Evolutionary conservation across 1,140 invertebrate genomes (phyloP).

Genomic region (Drosophila mayri): DNA sequence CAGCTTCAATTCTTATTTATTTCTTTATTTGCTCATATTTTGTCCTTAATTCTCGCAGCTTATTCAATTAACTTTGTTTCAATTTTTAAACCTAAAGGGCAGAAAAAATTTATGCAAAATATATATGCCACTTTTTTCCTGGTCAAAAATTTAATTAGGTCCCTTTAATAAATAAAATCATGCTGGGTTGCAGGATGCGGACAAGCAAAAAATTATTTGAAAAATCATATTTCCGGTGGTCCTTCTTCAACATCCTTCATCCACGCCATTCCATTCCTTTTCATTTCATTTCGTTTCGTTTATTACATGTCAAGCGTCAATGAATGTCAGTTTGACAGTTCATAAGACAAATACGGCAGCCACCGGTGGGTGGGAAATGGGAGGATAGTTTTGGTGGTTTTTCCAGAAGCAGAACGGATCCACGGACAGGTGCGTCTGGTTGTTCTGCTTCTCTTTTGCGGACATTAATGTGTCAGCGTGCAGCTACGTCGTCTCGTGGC

Average conservation of each 20-base stretch:
- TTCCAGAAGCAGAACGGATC: neutral
- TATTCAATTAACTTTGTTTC: slow-evolving; percentile 18
- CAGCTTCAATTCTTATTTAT: too few relatives aligned
- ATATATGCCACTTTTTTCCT: neutral
- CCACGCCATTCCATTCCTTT: slow-evolving; percentile 16
- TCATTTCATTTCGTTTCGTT: slow-evolving; percentile 55
- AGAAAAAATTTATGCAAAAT: neutral
- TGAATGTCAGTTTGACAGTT: slow-evolving; percentile 78
- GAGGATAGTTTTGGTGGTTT: slow-evolving; percentile 27
- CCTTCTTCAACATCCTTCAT: neutral
- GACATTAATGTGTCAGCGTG: slow-evolving; percentile 69
- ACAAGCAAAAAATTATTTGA: slow-evolving; percentile 45
- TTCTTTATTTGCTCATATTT: too few relatives aligned
- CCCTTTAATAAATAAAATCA: slow-evolving; percentile 52
- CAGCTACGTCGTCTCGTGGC: slow-evolving; percentile 45
- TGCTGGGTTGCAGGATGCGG: neutral
- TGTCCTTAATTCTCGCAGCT: neutral
- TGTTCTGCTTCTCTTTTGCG: slow-evolving; percentile 38
- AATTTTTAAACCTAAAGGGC: neutral
- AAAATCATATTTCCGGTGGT: slow-evolving; percentile 58
- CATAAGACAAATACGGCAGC: slow-evolving; percentile 68
- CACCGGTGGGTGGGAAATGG: slow-evolving; percentile 1
- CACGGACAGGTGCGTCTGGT: slow-evolving; percentile 45
- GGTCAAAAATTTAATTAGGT: slow-evolving; percentile 34
- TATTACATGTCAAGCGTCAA: slow-evolving; percentile 77